Percentiles rank a stretch among this genome's conserved stretches.
Evolutionary conservation across 2,888 invertebrate genomes (phyloP).

Genomic region (Crossocerus cetratus): DNA sequence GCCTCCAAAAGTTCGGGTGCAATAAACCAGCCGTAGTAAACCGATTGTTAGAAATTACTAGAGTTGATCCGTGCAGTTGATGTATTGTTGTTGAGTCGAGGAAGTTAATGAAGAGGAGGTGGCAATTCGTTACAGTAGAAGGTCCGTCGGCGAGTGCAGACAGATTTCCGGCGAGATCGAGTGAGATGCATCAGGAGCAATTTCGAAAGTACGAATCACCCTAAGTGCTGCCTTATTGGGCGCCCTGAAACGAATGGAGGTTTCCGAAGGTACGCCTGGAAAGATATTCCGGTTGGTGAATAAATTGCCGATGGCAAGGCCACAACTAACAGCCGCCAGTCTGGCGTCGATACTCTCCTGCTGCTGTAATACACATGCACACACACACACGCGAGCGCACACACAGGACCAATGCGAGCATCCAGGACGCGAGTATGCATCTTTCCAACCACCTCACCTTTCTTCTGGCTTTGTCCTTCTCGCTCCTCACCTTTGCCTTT

Average conservation of each 20-base stretch:
- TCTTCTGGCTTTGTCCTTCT: background rate
- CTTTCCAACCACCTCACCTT: slow-evolving; percentile 11
- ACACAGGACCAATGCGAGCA: slow-evolving; percentile 29
- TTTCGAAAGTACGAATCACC: slow-evolving; percentile 21
- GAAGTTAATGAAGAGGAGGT: no score
- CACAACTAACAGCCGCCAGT: slow-evolving; percentile 64
- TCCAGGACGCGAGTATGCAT: slow-evolving; percentile 22
- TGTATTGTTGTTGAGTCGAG: no score
- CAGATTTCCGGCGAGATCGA: background rate
- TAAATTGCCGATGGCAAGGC: slow-evolving; percentile 69
- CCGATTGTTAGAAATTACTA: no score
- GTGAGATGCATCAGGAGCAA: slow-evolving; percentile 9
- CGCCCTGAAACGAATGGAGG: slow-evolving; percentile 35
- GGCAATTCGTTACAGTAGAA: background rate
- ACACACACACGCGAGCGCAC: slow-evolving; percentile 11
- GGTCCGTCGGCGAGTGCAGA: background rate
- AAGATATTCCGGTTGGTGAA: slow-evolving; percentile 65
- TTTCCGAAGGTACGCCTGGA: slow-evolving; percentile 47
- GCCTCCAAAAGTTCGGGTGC: background rate
- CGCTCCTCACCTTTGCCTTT: slow-evolving; percentile 6
- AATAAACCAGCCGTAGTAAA: background rate
- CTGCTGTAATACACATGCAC: slow-evolving; percentile 30
- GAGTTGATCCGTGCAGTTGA: no score
- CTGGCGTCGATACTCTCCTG: slow-evolving; percentile 65
- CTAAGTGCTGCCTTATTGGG: slow-evolving; percentile 9